Evolutionary conservation across 2,113 vertebrate species (phyloP), one percentile per base, ranked within the genome.

Genomic region (Atrichornis clamosus): DNA sequence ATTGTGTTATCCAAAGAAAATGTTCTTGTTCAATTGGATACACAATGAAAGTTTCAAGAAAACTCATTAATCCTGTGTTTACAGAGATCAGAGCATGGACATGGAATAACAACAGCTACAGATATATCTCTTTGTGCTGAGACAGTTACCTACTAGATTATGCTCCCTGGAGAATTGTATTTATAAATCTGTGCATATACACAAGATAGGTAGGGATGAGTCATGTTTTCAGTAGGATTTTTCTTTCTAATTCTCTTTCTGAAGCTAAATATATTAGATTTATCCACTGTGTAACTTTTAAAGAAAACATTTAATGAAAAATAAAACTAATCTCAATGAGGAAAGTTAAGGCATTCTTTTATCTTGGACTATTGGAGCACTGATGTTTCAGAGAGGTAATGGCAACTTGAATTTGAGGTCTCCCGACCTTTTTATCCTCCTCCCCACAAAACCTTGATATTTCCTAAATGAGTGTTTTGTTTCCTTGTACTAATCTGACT

Each of bases 1-100:
- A 83, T 83, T 90, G 87, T 94, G 77, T 95, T 80, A 89, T 92
- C 93, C 79, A 86, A 96, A 96, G 90, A 95, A 96, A 80, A 73
- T 85, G 94, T 96, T 91, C 41, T 75, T 93, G 24, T 96, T 90
- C 94, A 79, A 58, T 60, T 95, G 87, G 47, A 52, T 79, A 78
- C 46, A 89, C 92, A 96, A 90, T 86, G 93, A 41, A 89, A 64
- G 20, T 90, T 96, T 90, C 44, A 84, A 93, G 76, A 91, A 84
- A 81, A 62, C 26, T 90, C 73, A 58, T 90, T 93, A 92, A 93
- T 96, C 60, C 86, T 84, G 18, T 76, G 50, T 92, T 93, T 96
- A 49, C 52, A 59, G 75, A 90, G 59, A 89, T 53, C n/a, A 85
- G 58, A 56, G 86, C 39, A 27, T 64, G 64, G 53, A 21, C 58